phyloP scores from a whole-genome alignment of 2,888 invertebrate species.

The Mythimna loreyi region DNA sequence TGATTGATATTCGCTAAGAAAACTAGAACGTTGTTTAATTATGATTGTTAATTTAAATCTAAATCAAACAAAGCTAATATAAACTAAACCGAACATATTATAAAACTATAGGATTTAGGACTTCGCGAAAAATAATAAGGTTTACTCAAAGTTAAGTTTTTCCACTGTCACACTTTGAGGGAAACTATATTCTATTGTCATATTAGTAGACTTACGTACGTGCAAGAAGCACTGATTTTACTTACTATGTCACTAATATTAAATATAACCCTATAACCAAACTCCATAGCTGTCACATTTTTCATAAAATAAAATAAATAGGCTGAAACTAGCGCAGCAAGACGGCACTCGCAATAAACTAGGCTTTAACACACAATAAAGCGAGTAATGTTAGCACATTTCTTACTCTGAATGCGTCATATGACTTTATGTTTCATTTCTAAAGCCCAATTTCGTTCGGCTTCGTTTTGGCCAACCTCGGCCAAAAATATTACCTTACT shows the following conservation, averaged over 20 bases:
- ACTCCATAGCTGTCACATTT: slow-evolving; percentile 23
- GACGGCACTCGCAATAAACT: slow-evolving; percentile 54
- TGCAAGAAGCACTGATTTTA: background rate
- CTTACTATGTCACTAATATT: slow-evolving; percentile 14
- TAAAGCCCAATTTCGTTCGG: background rate
- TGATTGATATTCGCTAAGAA: too few species aligned
- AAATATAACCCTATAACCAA: slow-evolving; percentile 14
- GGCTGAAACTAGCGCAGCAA: slow-evolving; percentile 30
- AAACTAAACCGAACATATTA: too few species aligned
- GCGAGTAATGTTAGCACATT: slow-evolving; percentile 50
- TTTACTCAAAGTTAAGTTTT: background rate
- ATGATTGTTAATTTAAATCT: too few species aligned
- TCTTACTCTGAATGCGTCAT: slow-evolving; percentile 49
- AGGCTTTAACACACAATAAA: slow-evolving; percentile 61
- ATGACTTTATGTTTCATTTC: slow-evolving; percentile 29
- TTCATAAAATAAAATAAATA: slow-evolving; percentile 55
- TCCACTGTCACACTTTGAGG: too few species aligned
- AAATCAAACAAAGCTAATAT: too few species aligned
- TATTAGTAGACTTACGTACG: too few species aligned
- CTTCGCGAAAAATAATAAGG: too few species aligned
- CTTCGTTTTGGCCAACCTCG: background rate
- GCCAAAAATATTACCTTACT: background rate
- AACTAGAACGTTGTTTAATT: too few species aligned
- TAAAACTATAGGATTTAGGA: too few species aligned
- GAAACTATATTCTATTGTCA: too few species aligned